Base-by-base conservation (phyloP, 2,113 vertebrate species). In the Chlamydotis undulata region DNA sequence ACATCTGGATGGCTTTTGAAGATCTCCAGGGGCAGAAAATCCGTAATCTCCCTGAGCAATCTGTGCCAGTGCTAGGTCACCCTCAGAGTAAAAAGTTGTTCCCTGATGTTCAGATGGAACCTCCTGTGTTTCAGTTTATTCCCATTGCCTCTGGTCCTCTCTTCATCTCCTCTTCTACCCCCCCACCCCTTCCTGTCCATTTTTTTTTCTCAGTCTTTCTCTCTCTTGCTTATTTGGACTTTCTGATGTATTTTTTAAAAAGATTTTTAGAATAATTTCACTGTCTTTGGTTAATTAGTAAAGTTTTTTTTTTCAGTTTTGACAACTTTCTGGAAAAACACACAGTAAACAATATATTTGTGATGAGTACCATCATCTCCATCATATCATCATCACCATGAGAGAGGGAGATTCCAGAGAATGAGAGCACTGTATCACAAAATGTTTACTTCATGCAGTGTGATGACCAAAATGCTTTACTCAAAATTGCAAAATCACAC, bases 131-230 rank as follows among this genome's bases (percentile, higher is more conserved):
- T 85, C 17, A n/a, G 6, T 50, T 69, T 73, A 4, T 45, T 10
- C 4, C 22, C 13, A 7, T n/a, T 57, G 9, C 2, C 11, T 47
- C 17, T 67, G 14, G 8, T 18, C 3, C 19, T 61, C 31, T 52
- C 41, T 45, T 60, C 39, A 12, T 74, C 8, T 24, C 9, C 5
- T 4, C 28, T 24, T 52, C 47, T 49, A 19, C 21, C 47, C 4
- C 10, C 16, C 1, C 3, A 9, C 4, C 18, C 21, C 47, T 6
- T 41, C 8, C 1, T 63, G 65, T 5, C 17, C 6, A 41, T 41
- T 61, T 1, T 52, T 65, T 84, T 29, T 45, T 16, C 12, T 56
- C 5, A 64, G 0, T 50, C 7, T 33, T 60, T 61, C 9, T 67
- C 5, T 74, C 4, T 61, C 10, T 67, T 43, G 2, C 8, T 70